Percentiles rank a stretch among this genome's conserved stretches.
These are phyloP conservation scores for Sebastes wilsoni DNA, from an alignment of 2,797 vertebrate genomes.

Conservation along the genomic window DNA sequence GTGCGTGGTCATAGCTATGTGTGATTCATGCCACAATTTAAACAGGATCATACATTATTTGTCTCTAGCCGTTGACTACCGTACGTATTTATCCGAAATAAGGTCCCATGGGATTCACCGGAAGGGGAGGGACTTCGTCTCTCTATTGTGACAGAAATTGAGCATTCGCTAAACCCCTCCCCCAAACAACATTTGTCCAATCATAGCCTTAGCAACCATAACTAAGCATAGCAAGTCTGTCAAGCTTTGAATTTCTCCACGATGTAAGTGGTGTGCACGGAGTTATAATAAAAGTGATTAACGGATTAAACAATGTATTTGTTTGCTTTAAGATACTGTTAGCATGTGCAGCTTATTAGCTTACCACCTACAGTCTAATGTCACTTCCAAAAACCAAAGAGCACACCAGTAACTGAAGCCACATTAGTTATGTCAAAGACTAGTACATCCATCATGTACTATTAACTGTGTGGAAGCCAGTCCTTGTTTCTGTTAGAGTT, in stretches of 20 bases:
- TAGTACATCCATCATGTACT: background rate
- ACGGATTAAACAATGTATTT: background rate
- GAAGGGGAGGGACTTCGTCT: too few relatives aligned
- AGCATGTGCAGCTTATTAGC: background rate
- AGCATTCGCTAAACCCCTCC: background rate
- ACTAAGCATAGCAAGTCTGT: background rate
- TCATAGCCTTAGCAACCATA: background rate
- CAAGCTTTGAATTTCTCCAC: background rate
- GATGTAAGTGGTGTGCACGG: background rate
- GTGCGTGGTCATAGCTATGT: too few relatives aligned
- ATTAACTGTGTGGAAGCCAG: background rate
- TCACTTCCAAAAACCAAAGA: background rate
- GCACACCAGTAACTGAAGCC: background rate
- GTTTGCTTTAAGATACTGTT: background rate
- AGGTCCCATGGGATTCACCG: too few relatives aligned
- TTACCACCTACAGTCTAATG: background rate
- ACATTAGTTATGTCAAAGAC: background rate
- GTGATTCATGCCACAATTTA: too few relatives aligned
- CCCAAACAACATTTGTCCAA: background rate
- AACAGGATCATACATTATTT: too few relatives aligned
- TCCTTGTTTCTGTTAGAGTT: background rate
- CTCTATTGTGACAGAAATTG: background rate
- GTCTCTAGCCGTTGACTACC: too few relatives aligned
- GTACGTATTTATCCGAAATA: fast-evolving
- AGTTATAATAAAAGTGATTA: background rate